A percentile compares a stretch with the other conserved stretches of the same genome.
Conservation (phyloP, 2,888 invertebrate species). For the Arenicola marina region DNA sequence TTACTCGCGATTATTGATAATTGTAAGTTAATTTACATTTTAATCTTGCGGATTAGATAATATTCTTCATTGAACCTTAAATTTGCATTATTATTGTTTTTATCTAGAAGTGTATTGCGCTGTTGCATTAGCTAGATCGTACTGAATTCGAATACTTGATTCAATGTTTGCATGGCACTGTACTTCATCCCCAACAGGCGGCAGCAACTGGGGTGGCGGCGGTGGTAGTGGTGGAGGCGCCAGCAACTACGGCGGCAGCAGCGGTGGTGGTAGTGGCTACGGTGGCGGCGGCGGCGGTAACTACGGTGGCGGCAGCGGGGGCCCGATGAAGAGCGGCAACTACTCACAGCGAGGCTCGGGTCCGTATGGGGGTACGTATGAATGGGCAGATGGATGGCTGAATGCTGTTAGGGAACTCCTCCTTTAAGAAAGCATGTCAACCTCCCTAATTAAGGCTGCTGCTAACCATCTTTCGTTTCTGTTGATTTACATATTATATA, state of each 20-base stretch:
- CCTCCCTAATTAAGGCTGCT: no score
- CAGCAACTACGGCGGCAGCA: background rate
- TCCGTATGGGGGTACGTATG: slow-evolving; percentile 5
- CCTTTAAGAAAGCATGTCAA: no score
- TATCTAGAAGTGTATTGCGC: no score
- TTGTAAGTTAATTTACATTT: background rate
- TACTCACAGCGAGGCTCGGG: slow-evolving; percentile 3
- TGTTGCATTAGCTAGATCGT: no score
- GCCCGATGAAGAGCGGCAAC: background rate
- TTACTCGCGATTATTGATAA: background rate
- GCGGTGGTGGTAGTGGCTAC: background rate
- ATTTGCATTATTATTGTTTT: no score
- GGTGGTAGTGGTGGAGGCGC: background rate
- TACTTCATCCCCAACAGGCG: no score
- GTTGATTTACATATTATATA: no score
- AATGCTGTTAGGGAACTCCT: no score
- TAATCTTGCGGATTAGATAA: background rate
- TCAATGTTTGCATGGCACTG: no score
- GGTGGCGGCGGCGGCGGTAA: background rate
- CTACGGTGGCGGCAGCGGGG: background rate
- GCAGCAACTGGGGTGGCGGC: slow-evolving; percentile 3
- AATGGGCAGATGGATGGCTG: no score
- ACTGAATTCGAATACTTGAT: no score
- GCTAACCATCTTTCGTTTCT: no score
- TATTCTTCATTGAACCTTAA: background rate